Evolutionary conservation across 2,113 vertebrate genomes (phyloP), one percentile per base, ranked within the genome.

Genomic region (Panthera tigris): DNA sequence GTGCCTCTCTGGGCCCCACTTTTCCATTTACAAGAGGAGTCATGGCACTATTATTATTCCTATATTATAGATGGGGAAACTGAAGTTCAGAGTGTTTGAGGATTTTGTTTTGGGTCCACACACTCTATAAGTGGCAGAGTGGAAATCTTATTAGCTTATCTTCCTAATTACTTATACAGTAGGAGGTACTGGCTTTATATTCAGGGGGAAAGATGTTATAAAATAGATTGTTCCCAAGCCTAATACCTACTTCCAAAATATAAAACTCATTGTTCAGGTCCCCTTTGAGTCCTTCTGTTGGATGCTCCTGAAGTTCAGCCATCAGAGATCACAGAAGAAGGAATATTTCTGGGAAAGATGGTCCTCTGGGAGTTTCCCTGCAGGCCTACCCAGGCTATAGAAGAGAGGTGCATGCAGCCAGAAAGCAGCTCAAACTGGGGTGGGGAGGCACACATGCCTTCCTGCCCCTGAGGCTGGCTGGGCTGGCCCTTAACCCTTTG

Each of bases 81-180:
- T 5, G 65, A 86, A 41, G 29, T 21, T 86, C 29, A 55, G 81
- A 55, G 55, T 9, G 74, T 81, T 94, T 55, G 52, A 21, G 1
- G 63, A 69, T 50, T 81, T 83, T 93, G 48, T 25, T 93, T 41
- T 52, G 12, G 19, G 52, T 79, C 41, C 41, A 50, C 14, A 15
- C 0, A 41, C 52, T 33, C 68, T 52, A 3, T 80, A 63, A 63
- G 18, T 19, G n/a, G 71, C 13, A 73, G 41, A n/a, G n/a, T 55
- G 29, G 71, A 61, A n/a, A 87, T 50, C 65, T 87, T 74, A 73
- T 55, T 88, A 96, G 61, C 12, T 15, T 36, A 63, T 18, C 36
- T 4, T 73, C 13, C 19, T 91, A 50, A 23, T 81, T 71, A 50
- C 33, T 33, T 79, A 36, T 7, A 55, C 16, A 61, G 31, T 87